phyloP scores from a whole-genome alignment of 2,113 vertebrate species.

The human region DNA sequence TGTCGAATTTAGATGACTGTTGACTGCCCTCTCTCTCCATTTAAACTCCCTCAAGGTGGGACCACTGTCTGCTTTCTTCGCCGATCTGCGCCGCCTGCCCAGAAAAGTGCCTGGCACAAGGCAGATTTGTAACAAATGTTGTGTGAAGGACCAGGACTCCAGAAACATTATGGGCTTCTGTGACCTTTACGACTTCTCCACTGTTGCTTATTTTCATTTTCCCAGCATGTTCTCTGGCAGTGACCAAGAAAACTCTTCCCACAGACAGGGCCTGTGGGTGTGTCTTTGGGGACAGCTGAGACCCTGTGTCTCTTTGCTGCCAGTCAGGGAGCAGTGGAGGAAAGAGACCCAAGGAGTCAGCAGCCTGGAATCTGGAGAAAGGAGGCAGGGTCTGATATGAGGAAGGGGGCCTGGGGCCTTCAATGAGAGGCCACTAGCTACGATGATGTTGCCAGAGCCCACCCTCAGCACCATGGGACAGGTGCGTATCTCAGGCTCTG shows the following conservation, averaged over 20 bases:
- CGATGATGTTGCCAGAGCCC: not conserved
- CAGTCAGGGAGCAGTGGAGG: too few species aligned
- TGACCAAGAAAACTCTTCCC: not conserved
- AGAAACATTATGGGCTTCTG: not conserved
- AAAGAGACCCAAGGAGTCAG: not conserved
- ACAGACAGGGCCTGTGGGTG: not conserved
- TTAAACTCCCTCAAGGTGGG: not conserved
- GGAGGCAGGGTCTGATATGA: not conserved
- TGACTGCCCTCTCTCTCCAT: not conserved
- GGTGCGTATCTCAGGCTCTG: too few species aligned
- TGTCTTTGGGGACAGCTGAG: not conserved
- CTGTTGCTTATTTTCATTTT: not conserved
- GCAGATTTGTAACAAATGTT: not conserved
- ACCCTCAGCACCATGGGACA: too few species aligned
- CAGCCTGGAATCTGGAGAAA: not conserved
- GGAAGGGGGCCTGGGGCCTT: not conserved
- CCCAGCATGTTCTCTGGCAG: too few species aligned
- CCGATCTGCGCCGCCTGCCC: not conserved
- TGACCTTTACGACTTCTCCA: not conserved
- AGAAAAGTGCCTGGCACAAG: not conserved
- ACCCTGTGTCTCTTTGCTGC: not conserved
- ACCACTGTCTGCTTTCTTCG: not conserved
- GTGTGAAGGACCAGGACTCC: not conserved
- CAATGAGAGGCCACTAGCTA: fast-evolving
- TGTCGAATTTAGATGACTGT: too few species aligned